phyloP scores from a whole-genome alignment of 2,797 vertebrate species.

The Arctocebus calabarensis region DNA sequence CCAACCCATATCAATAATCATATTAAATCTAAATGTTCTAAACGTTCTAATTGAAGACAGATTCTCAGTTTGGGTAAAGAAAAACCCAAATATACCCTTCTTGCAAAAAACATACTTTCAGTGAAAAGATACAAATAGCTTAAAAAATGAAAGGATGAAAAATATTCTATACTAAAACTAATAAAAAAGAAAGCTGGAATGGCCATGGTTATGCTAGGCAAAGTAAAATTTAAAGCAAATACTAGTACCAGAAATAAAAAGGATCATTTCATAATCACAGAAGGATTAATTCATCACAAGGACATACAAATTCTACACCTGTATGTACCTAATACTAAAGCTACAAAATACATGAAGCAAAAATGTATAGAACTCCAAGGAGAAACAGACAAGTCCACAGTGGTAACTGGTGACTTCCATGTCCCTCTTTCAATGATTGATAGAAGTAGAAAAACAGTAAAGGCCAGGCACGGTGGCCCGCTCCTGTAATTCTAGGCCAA shows the following conservation, averaged over 20 bases:
- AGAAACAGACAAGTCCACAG: neutral
- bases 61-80: neutral
- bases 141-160: neutral
- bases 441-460: neutral
- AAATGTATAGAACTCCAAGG: neutral
- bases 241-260: neutral
- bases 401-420: neutral
- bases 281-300: neutral
- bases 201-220: neutral
- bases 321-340: no score
- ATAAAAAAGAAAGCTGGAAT: neutral
- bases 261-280: neutral
- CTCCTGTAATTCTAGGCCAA: no score
- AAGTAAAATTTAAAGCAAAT: conserved; percentile 1
- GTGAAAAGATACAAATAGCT: neutral
- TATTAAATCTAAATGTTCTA: neutral
- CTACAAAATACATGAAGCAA: neutral
- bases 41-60: neutral
- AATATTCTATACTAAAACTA: neutral
- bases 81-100: neutral
- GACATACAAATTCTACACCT: neutral
- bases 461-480: no score
- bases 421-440: neutral
- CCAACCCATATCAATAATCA: neutral
- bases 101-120: neutral